Conservation (phyloP, 2,888 invertebrate species). For the Helleia helle region DNA sequence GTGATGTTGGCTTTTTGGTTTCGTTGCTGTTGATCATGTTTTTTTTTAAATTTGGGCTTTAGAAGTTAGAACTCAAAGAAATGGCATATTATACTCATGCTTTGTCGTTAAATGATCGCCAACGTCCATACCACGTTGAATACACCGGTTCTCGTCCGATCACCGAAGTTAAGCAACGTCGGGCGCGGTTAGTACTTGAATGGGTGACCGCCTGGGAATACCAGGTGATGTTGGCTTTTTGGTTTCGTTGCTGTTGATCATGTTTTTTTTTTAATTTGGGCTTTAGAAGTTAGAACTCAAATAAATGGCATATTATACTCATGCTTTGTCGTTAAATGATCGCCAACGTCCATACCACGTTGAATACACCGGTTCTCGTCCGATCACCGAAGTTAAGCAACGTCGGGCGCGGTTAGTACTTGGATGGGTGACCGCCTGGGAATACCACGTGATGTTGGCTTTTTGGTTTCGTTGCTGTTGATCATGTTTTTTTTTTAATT, state of each 20-base stretch:
- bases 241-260: no score
- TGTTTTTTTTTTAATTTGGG: no score
- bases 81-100: no score
- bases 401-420: slow-evolving; percentile 46
- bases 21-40: no score
- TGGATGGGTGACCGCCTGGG: slow-evolving; percentile 37
- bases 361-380: slow-evolving; percentile 25
- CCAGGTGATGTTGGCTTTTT: neutral
- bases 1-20: slow-evolving; percentile 7
- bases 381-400: slow-evolving; percentile 33
- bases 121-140: slow-evolving; percentile 61
- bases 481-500: no score
- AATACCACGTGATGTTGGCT: slow-evolving; percentile 9
- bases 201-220: neutral
- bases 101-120: slow-evolving; percentile 17
- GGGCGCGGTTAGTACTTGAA: neutral
- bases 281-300: no score
- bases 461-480: no score
- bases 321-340: slow-evolving; percentile 6
- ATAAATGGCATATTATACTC: no score
- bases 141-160: slow-evolving; percentile 68
- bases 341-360: slow-evolving; percentile 19
- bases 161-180: slow-evolving; percentile 49
- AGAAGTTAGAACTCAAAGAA: no score
- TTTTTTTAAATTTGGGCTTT: no score